Base-by-base conservation (phyloP, 2,888 invertebrate genomes). In the Amaurobius ferox region DNA sequence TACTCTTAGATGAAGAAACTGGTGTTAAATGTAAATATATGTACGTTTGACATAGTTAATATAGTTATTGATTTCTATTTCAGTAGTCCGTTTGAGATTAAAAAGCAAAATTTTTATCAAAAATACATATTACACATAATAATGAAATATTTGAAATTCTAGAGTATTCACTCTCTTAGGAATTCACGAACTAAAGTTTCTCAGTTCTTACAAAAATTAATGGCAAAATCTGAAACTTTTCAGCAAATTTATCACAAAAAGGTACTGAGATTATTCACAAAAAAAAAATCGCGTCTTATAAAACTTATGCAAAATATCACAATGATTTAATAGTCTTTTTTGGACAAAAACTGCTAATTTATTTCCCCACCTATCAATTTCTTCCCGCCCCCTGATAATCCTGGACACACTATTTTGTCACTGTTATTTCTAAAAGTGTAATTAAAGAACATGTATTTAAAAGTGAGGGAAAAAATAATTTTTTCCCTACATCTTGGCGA, bases 401-500 rank as follows among this genome's bases (percentile, higher is more conserved):
- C 35, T 32, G 32, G 32, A 32, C 66, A 55, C 55, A 55, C 19
- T 23, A 23, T 55, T 55, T 55, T 55, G 55, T 55, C 19, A 19
- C 40, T 32, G 19, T 29, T 44, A 28, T 79, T 64, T 64, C 61
- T 64, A 32, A 83, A 83, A 83, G 66, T 62, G 72, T 76, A 64
- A 83, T 83, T 83, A 83, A 83, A 77, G 72, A 62, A 77, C 28
- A 23, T 28, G 71, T 77, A 83, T 71, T 78, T 83, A 77, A 83
- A 74, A 72, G 19, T 28, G 35, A 23, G 55, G 29, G n/a, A 79
- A 66, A 26, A 55, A 55, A 55, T 16, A 55, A 23, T 23, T 55
- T 55, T 44, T 55, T 55, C 23, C 13, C 23, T 23, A 28, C 55
- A 62, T 40, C 30, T 80, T 40, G 19, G 26, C 55, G 35, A 35